Evolutionary conservation across 1,140 invertebrate genomes (phyloP).

Genomic region (Drosophila burlai): DNA sequence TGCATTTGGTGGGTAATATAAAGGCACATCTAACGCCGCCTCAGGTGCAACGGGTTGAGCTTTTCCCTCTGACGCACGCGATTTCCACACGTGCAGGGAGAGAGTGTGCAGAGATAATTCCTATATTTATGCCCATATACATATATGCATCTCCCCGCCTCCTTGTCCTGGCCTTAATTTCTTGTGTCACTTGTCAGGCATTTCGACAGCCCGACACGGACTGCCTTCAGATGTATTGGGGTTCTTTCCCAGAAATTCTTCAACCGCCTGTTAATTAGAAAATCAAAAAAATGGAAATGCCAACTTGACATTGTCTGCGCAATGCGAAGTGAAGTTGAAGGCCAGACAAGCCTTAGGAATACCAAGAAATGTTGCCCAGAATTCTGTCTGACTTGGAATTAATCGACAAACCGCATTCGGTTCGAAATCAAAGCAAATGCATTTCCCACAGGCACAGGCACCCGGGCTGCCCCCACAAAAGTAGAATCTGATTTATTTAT

Average conservation of each 20-base stretch:
- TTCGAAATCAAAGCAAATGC: constrained; percentile 63
- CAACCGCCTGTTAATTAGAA: constrained; percentile 64
- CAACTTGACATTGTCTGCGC: constrained; percentile 72
- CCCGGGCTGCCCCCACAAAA: constrained; percentile 33
- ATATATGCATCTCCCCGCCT: neutral
- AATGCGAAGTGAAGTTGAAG: constrained; percentile 72
- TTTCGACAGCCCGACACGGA: constrained; percentile 53
- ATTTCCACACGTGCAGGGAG: constrained; percentile 56
- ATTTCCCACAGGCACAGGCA: constrained; percentile 37
- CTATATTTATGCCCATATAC: neutral
- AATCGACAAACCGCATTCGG: constrained; percentile 39
- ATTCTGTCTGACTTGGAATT: constrained; percentile 30
- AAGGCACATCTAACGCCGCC: constrained; percentile 18
- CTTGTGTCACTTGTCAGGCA: constrained; percentile 69
- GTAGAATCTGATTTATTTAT: constrained; percentile 71
- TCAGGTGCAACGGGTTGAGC: constrained; percentile 36
- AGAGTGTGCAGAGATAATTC: constrained; percentile 7
- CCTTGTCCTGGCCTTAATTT: constrained; percentile 49
- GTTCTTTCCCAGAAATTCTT: constrained; percentile 48
- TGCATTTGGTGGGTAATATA: constrained; percentile 44
- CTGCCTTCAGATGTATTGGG: constrained; percentile 37
- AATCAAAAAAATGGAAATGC: constrained; percentile 51
- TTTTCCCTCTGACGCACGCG: constrained; percentile 51
- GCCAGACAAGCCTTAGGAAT: constrained; percentile 31
- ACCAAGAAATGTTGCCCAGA: constrained; percentile 15